Conservation (phyloP, 1,140 invertebrate genomes). For the Drosophila nigromelanica region DNA sequence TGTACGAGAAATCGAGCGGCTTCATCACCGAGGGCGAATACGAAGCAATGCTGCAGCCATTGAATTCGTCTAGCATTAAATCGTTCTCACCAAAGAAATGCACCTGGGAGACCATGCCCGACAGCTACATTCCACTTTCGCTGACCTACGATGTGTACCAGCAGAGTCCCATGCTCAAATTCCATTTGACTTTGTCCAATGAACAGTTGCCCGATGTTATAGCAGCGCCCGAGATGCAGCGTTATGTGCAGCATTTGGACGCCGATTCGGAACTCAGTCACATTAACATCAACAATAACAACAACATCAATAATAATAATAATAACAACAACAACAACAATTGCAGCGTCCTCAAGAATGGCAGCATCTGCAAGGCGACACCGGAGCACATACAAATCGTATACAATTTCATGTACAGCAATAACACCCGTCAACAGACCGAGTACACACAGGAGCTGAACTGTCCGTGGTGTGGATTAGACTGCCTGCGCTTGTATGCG, state of each 20-base stretch:
- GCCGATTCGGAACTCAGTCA: constrained; percentile 54
- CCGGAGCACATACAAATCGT: constrained; percentile 89
- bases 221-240: constrained; percentile 77
- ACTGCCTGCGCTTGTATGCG: constrained; percentile 94
- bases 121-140: constrained; percentile 86
- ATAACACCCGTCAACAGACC: constrained; percentile 96
- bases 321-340: constrained; percentile 66
- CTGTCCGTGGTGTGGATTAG: constrained; percentile 97
- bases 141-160: constrained; percentile 88
- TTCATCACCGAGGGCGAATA: constrained; percentile 96
- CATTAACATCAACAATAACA: constrained; percentile 64
- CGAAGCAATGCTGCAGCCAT: constrained; percentile 92
- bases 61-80: constrained; percentile 86
- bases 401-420: constrained; percentile 98
- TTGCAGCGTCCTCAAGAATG: constrained; percentile 53
- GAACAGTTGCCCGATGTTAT: constrained; percentile 89
- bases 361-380: constrained; percentile 48
- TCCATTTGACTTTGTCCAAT: constrained; percentile 92
- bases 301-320: constrained; percentile 48
- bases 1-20: constrained; percentile 95
- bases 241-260: constrained; percentile 69
- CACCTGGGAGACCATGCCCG: constrained; percentile 93
- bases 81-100: constrained; percentile 87
- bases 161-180: constrained; percentile 92
- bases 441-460: constrained; percentile 95